These are phyloP conservation scores for Lamellibrachia satsuma DNA, from an alignment of 2,888 invertebrate species.

Conservation along the genomic window DNA sequence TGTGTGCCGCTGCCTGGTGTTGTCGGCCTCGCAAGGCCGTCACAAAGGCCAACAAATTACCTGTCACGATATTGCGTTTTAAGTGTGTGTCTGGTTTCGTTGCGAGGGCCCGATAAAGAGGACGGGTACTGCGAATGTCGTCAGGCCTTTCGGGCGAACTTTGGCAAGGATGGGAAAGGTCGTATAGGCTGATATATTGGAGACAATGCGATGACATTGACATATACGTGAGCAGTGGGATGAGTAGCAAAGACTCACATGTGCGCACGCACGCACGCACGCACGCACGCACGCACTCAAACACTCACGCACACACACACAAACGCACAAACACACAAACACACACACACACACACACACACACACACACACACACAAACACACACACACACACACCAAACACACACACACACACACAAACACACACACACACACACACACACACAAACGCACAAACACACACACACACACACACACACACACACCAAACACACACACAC, in stretches of 20 bases:
- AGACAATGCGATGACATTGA: neutral
- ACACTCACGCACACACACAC: neutral
- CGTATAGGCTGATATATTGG: neutral
- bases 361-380: neutral
- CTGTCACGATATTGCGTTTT: slow-evolving; percentile 11
- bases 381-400: neutral
- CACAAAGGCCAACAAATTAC: slow-evolving; percentile 7
- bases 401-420: slow-evolving; percentile 23
- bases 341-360: neutral
- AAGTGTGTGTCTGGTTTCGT: neutral
- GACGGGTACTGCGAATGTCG: neutral
- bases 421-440: slow-evolving; percentile 21
- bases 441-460: slow-evolving; percentile 18
- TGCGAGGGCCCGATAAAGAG: neutral
- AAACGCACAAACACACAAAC: neutral
- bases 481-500: neutral
- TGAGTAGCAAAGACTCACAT: neutral
- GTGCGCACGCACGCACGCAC: neutral
- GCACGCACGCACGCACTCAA: neutral
- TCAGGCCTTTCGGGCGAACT: neutral
- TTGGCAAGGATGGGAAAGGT: neutral
- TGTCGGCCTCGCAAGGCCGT: neutral
- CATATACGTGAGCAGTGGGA: neutral
- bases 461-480: neutral
- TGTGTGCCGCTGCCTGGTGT: neutral